These are phyloP conservation scores for Kuschelorhynchus macadamiae DNA, from an alignment of 2,888 invertebrate genomes.

Conservation along the genomic window DNA sequence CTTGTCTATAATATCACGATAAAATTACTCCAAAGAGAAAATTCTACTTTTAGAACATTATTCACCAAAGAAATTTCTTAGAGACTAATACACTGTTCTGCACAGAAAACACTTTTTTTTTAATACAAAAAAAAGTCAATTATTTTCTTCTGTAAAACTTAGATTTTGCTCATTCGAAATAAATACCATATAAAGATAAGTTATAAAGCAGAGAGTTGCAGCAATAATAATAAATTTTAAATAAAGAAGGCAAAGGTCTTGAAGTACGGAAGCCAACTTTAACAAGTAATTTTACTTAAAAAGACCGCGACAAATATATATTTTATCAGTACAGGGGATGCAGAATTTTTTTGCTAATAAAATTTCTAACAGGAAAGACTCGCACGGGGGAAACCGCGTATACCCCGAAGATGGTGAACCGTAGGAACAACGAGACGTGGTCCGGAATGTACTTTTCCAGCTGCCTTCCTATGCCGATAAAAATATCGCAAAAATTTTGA, in stretches of 20 bases:
- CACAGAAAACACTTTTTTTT: slow-evolving; percentile 2
- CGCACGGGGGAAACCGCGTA: slow-evolving; percentile 47
- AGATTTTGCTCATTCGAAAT: slow-evolving; percentile 24
- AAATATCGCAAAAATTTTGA: slow-evolving; percentile 22
- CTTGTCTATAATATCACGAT: slow-evolving; percentile 31
- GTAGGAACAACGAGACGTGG: slow-evolving; percentile 31
- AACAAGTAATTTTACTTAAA: neutral
- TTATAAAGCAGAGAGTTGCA: slow-evolving; percentile 28
- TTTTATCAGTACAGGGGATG: neutral
- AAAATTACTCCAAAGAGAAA: slow-evolving; percentile 43
- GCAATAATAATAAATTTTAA: slow-evolving; percentile 36
- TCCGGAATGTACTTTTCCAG: slow-evolving; percentile 38
- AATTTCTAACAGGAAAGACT: slow-evolving; percentile 40
- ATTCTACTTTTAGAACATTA: slow-evolving; percentile 36
- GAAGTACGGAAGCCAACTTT: slow-evolving; percentile 30
- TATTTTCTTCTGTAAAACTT: neutral
- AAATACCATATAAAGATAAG: slow-evolving; percentile 44
- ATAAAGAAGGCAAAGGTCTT: slow-evolving; percentile 37
- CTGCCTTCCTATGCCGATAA: slow-evolving; percentile 20
- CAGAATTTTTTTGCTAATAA: slow-evolving; percentile 14
- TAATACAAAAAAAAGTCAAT: neutral
- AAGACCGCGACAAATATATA: no score
- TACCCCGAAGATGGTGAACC: slow-evolving; percentile 38
- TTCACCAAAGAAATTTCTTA: slow-evolving; percentile 24
- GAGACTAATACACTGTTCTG: neutral